Conservation (phyloP, 2,113 vertebrate genomes). For the Corythoichthys intestinalis region DNA sequence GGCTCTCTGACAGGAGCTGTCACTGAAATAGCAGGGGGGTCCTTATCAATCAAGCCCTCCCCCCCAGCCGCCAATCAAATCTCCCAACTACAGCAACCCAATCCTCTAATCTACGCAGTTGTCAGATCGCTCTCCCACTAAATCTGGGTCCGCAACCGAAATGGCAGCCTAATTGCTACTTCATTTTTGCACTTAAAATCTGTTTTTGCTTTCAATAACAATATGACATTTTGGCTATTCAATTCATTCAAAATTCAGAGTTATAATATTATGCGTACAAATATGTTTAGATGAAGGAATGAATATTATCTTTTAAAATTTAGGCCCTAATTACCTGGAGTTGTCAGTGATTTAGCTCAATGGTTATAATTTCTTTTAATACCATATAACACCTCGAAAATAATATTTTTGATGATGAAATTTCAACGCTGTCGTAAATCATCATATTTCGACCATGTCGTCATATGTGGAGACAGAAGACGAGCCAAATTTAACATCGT, state of each 20-base stretch:
- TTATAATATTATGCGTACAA: background rate
- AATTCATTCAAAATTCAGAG: background rate
- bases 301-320: too few species aligned
- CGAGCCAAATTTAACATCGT: too few species aligned
- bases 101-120: conserved; percentile 76
- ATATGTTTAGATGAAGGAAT: background rate
- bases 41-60: conserved; percentile 77
- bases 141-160: conserved; percentile 15
- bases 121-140: conserved; percentile 52
- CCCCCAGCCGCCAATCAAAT: conserved; percentile 59
- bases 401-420: too few species aligned
- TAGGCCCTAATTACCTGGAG: too few species aligned
- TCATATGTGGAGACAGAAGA: too few species aligned
- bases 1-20: conserved; percentile 76
- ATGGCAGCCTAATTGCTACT: background rate
- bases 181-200: too few species aligned
- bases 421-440: too few species aligned
- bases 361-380: too few species aligned
- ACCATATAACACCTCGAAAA: too few species aligned
- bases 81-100: conserved; percentile 44
- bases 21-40: conserved; percentile 74
- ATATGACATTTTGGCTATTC: background rate
- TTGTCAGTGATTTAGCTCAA: too few species aligned
- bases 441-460: too few species aligned
- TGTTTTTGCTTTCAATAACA: too few species aligned